Conservation (phyloP, 2,888 invertebrate species). For the Pollenia griseotomentosa region DNA sequence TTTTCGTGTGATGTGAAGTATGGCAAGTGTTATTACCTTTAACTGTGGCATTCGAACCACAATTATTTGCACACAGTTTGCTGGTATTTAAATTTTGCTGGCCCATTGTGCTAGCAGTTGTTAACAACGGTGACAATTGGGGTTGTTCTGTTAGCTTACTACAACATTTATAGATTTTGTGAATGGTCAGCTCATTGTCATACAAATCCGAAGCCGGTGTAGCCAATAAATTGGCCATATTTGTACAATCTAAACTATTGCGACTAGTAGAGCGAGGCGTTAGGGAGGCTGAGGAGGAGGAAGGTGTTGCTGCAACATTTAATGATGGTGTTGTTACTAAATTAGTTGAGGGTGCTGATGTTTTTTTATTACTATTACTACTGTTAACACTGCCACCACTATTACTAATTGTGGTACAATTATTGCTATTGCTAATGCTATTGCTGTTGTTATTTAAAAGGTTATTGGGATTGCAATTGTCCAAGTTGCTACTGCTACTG, state of each 20-base stretch:
- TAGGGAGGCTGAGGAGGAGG: conserved; percentile 40
- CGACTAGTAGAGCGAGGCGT: conserved; percentile 69
- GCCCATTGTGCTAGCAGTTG: neutral
- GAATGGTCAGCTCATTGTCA: conserved; percentile 83
- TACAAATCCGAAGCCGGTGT: conserved; percentile 76
- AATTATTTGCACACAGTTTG: conserved; percentile 53
- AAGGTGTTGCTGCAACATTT: conserved; percentile 68
- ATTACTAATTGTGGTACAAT: conserved; percentile 50
- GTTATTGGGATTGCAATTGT: conserved; percentile 43
- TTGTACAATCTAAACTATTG: conserved; percentile 68
- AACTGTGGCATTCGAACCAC: neutral
- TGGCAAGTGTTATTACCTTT: neutral
- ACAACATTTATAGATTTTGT: conserved; percentile 83
- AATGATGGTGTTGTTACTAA: conserved; percentile 43
- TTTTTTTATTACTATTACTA: conserved; percentile 32
- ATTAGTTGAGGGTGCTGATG: conserved; percentile 63
- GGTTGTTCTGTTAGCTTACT: conserved; percentile 30
- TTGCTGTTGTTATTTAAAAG: conserved; percentile 20
- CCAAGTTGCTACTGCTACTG: conserved; percentile 46
- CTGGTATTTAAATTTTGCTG: conserved; percentile 54
- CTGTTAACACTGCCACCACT: conserved; percentile 19
- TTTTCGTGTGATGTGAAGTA: conserved; percentile 27
- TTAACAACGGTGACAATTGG: conserved; percentile 56
- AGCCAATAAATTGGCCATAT: conserved; percentile 42
- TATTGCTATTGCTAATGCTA: conserved; percentile 64